Conservation (phyloP, 1,140 invertebrate genomes). For the Amyelois transitella region DNA sequence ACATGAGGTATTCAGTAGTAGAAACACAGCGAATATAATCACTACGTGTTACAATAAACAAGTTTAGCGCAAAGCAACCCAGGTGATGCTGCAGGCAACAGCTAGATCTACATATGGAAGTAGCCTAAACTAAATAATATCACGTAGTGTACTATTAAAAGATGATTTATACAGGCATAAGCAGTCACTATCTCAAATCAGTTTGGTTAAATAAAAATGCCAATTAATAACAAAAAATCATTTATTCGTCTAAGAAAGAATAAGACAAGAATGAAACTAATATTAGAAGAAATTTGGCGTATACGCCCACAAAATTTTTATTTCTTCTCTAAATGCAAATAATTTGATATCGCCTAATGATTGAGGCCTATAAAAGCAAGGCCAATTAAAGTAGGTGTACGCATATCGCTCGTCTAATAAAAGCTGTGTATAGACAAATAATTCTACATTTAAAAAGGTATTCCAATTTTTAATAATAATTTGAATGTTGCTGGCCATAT, state of each 20-base stretch:
- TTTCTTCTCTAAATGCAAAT: slow-evolving; percentile 21
- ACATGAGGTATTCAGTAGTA: no score
- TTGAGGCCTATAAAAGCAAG: not conserved
- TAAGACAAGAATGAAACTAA: slow-evolving; percentile 8
- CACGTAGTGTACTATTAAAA: no score
- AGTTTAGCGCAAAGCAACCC: no score
- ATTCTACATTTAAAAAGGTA: no score
- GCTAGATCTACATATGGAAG: no score
- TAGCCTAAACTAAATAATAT: no score
- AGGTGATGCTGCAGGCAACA: no score
- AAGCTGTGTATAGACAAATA: not conserved
- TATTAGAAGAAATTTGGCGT: not conserved
- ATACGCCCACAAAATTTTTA: not conserved
- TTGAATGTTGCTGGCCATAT: not conserved
- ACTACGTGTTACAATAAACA: no score
- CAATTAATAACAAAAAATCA: slow-evolving; percentile 10
- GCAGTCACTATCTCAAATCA: no score
- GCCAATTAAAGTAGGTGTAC: not conserved
- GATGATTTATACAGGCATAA: no score
- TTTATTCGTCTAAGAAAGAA: slow-evolving; percentile 15
- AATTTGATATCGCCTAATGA: slow-evolving; percentile 5
- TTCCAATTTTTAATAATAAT: no score
- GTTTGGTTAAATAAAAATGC: not conserved
- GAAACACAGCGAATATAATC: no score
- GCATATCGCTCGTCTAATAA: not conserved